Base-by-base conservation (phyloP, 1,140 invertebrate species). In the Mycetomoellerius zeteki region DNA sequence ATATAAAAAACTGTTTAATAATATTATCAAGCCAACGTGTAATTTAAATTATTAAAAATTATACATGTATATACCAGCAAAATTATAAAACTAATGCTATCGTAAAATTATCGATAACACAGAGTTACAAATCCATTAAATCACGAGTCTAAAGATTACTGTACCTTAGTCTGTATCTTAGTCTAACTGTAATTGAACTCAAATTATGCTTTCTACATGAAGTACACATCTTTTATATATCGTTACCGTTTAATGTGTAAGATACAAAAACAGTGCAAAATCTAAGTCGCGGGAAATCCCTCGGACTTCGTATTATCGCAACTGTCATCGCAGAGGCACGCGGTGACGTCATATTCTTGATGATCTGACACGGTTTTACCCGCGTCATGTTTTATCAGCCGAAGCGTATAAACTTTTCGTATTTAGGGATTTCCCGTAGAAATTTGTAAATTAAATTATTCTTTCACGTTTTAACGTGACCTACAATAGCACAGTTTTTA, bases 391-490 rank as follows among this genome's bases (percentile, higher is more conserved):
- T 43, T 43, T 43, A 14, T 1, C 19, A 60, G 21, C 7, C 52
- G 8, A 37, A 37, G 37, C 37, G 7, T 43, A 43, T 43, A 12
- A 12, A 58, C 24, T 8, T 75, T 84, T 33, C 47, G 50, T 19
- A 37, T 71, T 50, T 30, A 8, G 6, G 24, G 37, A 73, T 33
- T 75, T 60, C 7, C 24, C 21, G 33, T 16, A 30, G 12, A 73
- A 82, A 67, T 73, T 37, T 19, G 19, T 43, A 33, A 84, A 84
- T 84, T 62, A 10, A 47, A 73, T 84, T 21, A 10, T 43, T 67
- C 43, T 33, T 30, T 58, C 0, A 30, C 69, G 3, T 21, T 19
- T 50, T 27, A 24, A 43, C 37, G 37, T 43, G 37, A 43, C 10
- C 8, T 10, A 2, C 8, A 10, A 43, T 12, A 43, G 37, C 37